Conservation (phyloP, 1,140 invertebrate genomes). For the Araneus ventricosus region DNA sequence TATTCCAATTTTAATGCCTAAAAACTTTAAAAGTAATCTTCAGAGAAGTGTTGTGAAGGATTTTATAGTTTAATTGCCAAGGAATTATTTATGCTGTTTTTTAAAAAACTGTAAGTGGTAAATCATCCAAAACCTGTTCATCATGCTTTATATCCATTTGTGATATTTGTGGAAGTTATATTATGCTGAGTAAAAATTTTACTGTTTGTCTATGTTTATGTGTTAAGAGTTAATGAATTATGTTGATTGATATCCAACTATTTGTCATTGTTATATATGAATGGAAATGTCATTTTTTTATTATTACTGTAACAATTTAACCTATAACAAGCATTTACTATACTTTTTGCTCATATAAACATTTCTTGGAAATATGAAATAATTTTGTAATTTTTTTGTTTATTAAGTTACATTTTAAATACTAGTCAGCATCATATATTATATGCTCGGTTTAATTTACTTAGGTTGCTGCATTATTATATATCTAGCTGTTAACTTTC, state of each 20-base stretch:
- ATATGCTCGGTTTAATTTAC: neutral
- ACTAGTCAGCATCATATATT: neutral
- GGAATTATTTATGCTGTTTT: neutral
- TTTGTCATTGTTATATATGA: neutral
- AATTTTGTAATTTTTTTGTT: neutral
- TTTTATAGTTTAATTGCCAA: neutral
- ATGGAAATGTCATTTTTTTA: neutral
- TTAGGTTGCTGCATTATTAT: no score
- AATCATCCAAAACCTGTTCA: neutral
- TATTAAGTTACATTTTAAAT: neutral
- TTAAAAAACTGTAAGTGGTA: neutral
- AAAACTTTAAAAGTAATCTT: neutral
- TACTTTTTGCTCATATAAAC: neutral
- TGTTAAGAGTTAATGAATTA: no score
- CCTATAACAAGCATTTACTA: constrained; percentile 4
- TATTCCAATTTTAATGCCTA: neutral
- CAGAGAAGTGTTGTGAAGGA: neutral
- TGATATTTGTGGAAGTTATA: neutral
- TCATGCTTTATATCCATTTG: neutral
- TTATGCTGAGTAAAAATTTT: neutral
- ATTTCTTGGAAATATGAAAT: neutral
- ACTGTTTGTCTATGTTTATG: neutral
- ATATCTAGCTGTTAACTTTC: no score
- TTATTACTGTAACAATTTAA: neutral
- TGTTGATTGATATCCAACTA: no score